Base-by-base conservation (phyloP, 1,140 invertebrate genomes). In the Temnothorax longispinosus region DNA sequence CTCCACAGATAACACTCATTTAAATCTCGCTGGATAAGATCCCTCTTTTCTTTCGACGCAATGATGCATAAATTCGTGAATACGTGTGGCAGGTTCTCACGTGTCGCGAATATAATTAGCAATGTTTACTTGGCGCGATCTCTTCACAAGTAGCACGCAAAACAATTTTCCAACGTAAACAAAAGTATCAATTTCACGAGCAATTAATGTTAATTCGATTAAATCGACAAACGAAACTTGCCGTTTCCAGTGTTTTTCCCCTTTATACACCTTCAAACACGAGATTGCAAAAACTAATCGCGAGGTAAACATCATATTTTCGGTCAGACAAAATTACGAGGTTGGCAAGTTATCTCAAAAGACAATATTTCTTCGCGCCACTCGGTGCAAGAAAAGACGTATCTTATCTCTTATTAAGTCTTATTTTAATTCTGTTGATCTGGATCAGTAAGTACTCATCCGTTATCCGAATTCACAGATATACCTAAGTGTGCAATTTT, bases 381-480 rank as follows among this genome's bases (percentile, higher is more conserved):
- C 6, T 60, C 38, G 15, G 1, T 27, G 54, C 35, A 60, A 15
- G 32, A 60, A 44, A 60, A 44, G 32, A 32, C n/a, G 13, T 76
- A 76, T 76, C 74, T 76, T 76, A 76, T 76, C 74, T 41, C 21
- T 32, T 27, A 27, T 27, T 27, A 15, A 76, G 35, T 56, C 27
- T 27, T 27, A 27, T 27, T 27, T 74, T 54, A 74, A n/a, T 27
- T 27, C 38, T 18, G 13, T 52, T 11, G 8, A 13, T 18, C 52
- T 18, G 18, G n/a, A 38, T 5, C 50, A 13, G n/a, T 58, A 1
- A 6, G 13, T 76, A 56, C 27, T 38, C 18, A 38, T 58, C 0
- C 6, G 7, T 27, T 32, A 56, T 6, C 18, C 18, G n/a, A 72
- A 58, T 58, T 58, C 1, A 27, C 27, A 56, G 54, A 21, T 54